Evolutionary conservation across 2,888 invertebrate genomes (phyloP), one percentile per base, ranked within the genome.

Genomic region (Halictus quadricinctus): DNA sequence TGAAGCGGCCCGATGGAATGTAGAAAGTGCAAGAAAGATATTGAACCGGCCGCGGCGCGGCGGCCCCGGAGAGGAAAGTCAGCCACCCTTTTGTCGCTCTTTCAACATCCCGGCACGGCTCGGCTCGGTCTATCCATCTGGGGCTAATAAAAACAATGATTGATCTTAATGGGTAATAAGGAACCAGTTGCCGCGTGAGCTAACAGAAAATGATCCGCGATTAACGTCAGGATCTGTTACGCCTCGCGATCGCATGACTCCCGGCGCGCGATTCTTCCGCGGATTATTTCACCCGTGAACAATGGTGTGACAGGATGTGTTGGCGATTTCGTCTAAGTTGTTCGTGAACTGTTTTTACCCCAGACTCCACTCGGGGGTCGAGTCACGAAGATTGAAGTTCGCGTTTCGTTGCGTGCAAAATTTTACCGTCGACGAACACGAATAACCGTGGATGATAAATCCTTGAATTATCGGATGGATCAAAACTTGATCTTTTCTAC

Each of bases 141-240:
- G 48, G 29, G 66, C 60, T 70, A 73, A 74, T 81, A 86, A 89
- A 88, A 89, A 84, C 85, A 80, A 79, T 88, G 88, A 89, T 89
- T 88, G 83, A 86, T 81, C 77, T 84, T 89, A 89, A 88, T 87
- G 83, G 87, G 80, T 80, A 87, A 83, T 88, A 80, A 87, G 87
- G 76, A 80, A 87, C 81, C 75, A 76, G 69, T 79, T 80, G 81
- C 74, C 43, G 79, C 80, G 76, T 58, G 77, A 76, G 81, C 79
- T 76, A 66, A 69, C 84, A 85, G 87, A 85, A 84, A 89, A 89
- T 87, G 81, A 87, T 80, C 78, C 72, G 76, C 88, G 88, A 86
- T 89, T 89, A 89, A 89, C 81, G 89, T 89, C 88, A 58, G 58
- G 66, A 84, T 87, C 79, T 74, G 81, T 89, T 87, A 84, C 79